phyloP scores from a whole-genome alignment of 1,140 invertebrate species.

The Lethocerus indicus region DNA sequence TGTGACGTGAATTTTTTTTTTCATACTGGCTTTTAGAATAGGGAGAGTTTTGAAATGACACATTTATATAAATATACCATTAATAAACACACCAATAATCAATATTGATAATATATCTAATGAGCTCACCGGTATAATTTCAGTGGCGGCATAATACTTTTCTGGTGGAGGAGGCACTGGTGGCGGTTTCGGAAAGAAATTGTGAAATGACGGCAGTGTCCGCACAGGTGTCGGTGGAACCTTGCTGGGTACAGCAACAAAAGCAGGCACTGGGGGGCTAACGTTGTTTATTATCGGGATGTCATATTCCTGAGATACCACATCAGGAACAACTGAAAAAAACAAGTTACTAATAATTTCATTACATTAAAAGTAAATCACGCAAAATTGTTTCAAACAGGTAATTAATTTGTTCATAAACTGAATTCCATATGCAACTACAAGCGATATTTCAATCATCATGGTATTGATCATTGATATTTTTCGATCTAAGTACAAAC shows the following conservation, averaged over 20 bases:
- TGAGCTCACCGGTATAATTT: conserved; percentile 44
- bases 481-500: too few relatives aligned
- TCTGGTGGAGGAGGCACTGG: conserved; percentile 52
- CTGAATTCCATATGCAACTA: too few relatives aligned
- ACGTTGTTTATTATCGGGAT: conserved; percentile 26
- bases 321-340: conserved; percentile 34
- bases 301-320: conserved; percentile 37
- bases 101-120: too few relatives aligned
- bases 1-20: too few relatives aligned
- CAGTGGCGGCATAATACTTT: conserved; percentile 53
- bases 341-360: conserved; percentile 11
- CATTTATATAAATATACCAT: too few relatives aligned
- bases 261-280: not conserved
- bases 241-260: not conserved
- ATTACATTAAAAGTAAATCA: not conserved
- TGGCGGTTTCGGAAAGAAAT: conserved; percentile 43
- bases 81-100: too few relatives aligned
- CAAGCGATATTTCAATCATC: too few relatives aligned
- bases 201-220: conserved; percentile 32
- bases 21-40: too few relatives aligned
- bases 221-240: conserved; percentile 24
- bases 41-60: too few relatives aligned
- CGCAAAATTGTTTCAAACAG: too few relatives aligned
- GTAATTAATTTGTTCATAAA: too few relatives aligned
- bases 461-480: too few relatives aligned